Evolutionary conservation across 2,113 vertebrate genomes (phyloP).

Genomic region (Equus przewalskii): DNA sequence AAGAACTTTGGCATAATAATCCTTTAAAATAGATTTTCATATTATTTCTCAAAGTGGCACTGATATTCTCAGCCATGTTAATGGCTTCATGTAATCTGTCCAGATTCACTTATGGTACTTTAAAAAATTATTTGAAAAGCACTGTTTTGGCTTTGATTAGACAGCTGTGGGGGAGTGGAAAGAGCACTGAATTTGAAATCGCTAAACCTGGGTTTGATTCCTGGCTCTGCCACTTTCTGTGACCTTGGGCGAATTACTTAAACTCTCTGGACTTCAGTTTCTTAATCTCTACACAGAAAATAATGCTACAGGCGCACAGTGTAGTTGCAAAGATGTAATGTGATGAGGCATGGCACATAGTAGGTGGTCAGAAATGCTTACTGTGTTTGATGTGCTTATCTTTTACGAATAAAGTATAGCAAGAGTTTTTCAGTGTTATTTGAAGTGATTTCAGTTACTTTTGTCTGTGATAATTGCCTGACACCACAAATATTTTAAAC

Average conservation of each 20-base stretch:
- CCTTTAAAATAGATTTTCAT: slow-evolving; percentile 1
- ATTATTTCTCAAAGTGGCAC: slow-evolving; percentile 6
- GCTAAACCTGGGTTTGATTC: background rate
- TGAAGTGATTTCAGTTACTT: background rate
- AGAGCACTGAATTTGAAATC: background rate
- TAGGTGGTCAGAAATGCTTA: background rate
- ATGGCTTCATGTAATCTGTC: background rate
- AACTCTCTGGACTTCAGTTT: background rate
- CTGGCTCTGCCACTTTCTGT: background rate
- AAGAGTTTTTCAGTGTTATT: background rate
- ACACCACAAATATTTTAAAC: slow-evolving; percentile 6
- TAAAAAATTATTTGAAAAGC: background rate
- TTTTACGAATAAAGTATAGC: background rate
- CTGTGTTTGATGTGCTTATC: background rate
- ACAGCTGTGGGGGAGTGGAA: background rate
- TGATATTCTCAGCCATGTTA: background rate
- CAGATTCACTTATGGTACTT: background rate
- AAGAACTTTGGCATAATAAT: background rate
- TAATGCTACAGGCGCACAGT: no score
- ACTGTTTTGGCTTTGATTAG: background rate
- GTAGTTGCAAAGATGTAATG: background rate
- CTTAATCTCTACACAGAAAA: background rate
- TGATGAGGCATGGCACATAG: background rate
- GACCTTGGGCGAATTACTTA: background rate
- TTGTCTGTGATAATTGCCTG: background rate